Base-by-base conservation (phyloP, 2,113 vertebrate genomes). In the Lipophrys pholis region DNA sequence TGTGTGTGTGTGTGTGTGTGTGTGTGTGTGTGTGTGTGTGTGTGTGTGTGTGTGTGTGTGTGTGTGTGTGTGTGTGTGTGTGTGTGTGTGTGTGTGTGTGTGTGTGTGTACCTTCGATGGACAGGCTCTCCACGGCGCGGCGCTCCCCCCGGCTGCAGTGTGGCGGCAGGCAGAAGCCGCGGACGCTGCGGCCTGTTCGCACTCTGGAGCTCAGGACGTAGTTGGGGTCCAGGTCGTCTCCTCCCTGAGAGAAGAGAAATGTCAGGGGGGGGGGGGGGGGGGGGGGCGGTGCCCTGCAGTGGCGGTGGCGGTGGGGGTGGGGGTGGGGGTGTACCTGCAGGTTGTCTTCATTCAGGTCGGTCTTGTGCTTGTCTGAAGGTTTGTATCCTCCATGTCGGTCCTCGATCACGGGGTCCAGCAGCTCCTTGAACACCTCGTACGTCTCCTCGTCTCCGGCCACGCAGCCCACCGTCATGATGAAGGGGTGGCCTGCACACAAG, bases 121-220 rank as follows among this genome's bases (percentile, higher is more conserved):
- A 96, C 49, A 99, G 96, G 55, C 91, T 94, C 90, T 99, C 98
- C 0, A 99, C 90, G 6, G 94, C 97, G 0, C 98, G 94, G 11
- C 98, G 90, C 93, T 99, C 98, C 57, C 97, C 98, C 35, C 97
- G 92, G 88, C 96, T 99, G 89, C 97, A 99, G 89, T 99, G 98
- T 0, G 98, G 98, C 0, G 98, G 97, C 12, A 99, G 95, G 7
- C 96, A 96, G 92, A 97, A 98, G 2, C 97, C 96, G 7, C 96
- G 94, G 85, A 99, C 77, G 90, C 98, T 99, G 80, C 98, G 95
- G 14, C 98, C 98, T 0, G 98, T 99, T 81, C 98, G 93, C 59
- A 99, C 97, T n/a, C 97, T 93, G 78, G 97, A 97, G 85, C 97
- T 99, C 40, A 98, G 92, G 76, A 99, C 98, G 0, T 99, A 99